Evolutionary conservation across 2,113 vertebrate genomes (phyloP).

Genomic region (Mormyrus lacerda): DNA sequence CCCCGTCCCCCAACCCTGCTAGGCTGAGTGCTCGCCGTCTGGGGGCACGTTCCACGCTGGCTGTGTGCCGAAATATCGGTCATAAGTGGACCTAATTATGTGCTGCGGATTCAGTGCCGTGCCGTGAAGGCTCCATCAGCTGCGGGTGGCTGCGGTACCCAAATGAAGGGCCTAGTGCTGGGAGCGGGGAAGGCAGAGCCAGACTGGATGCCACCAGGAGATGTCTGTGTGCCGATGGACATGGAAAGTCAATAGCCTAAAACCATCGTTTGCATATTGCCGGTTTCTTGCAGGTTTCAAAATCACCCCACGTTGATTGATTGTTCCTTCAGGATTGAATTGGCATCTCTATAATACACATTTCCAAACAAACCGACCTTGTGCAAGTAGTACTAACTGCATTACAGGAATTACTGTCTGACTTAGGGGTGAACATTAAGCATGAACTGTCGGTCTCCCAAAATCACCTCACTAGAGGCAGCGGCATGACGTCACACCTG

Average conservation of each 20-base stretch:
- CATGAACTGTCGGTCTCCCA: neutral
- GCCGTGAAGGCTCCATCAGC: neutral
- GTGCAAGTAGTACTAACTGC: neutral
- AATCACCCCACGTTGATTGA: neutral
- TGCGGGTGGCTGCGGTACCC: neutral
- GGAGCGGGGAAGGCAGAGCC: neutral
- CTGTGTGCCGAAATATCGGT: neutral
- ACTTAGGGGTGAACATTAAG: neutral
- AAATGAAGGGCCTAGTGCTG: too few relatives aligned
- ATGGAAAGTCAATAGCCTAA: neutral
- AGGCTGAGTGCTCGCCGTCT: neutral
- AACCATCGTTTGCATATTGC: neutral
- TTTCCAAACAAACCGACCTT: neutral
- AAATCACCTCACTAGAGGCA: neutral
- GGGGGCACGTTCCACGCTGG: neutral
- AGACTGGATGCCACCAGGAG: neutral
- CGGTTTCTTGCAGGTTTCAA: neutral
- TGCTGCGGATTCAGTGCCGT: neutral
- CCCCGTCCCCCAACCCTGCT: neutral
- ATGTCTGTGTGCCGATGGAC: neutral
- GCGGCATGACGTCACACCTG: neutral
- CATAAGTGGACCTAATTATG: neutral
- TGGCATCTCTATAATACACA: neutral
- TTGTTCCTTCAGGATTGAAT: neutral
- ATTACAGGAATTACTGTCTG: neutral